A percentile compares a stretch with the other conserved stretches of the same genome.
These are phyloP conservation scores for Phrynocephalus forsythii DNA, from an alignment of 2,797 vertebrate genomes.

Conservation along the genomic window DNA sequence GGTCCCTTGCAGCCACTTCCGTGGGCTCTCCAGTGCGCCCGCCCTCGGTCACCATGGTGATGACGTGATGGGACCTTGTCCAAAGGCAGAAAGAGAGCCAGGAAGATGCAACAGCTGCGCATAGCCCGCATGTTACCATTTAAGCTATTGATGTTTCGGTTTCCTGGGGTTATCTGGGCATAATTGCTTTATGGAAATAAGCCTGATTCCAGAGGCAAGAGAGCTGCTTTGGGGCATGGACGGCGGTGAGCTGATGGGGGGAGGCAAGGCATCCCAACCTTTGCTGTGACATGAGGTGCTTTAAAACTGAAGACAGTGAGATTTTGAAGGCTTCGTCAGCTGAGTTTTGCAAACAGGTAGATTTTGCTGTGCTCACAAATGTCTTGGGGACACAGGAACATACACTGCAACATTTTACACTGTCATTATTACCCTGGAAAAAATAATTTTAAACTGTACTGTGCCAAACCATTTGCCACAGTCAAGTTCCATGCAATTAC, in stretches of 20 bases:
- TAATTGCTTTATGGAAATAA: constrained; percentile 82
- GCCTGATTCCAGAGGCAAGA: constrained; percentile 19
- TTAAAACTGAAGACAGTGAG: neutral
- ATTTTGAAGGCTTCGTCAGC: neutral
- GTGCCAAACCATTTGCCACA: neutral
- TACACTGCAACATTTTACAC: neutral
- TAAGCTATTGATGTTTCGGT: constrained; percentile 71
- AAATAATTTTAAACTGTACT: neutral
- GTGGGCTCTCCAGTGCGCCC: neutral
- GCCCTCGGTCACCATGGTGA: constrained; percentile 68
- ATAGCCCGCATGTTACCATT: constrained; percentile 50
- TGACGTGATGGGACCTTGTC: constrained; percentile 54
- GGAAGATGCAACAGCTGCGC: constrained; percentile 40
- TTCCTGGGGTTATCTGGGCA: constrained; percentile 70
- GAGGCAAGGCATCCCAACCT: rapidly evolving
- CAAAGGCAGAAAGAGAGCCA: constrained; percentile 49
- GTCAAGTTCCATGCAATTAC: neutral
- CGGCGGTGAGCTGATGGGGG: neutral
- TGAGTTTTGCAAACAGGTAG: neutral
- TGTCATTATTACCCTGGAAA: neutral
- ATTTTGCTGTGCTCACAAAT: neutral
- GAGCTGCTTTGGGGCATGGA: constrained; percentile 1
- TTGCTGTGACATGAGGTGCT: neutral
- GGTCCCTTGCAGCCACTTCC: neutral
- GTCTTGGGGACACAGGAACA: neutral